These are phyloP conservation scores for Drosophila ficusphila DNA, from an alignment of 1,140 invertebrate species.

Conservation along the genomic window DNA sequence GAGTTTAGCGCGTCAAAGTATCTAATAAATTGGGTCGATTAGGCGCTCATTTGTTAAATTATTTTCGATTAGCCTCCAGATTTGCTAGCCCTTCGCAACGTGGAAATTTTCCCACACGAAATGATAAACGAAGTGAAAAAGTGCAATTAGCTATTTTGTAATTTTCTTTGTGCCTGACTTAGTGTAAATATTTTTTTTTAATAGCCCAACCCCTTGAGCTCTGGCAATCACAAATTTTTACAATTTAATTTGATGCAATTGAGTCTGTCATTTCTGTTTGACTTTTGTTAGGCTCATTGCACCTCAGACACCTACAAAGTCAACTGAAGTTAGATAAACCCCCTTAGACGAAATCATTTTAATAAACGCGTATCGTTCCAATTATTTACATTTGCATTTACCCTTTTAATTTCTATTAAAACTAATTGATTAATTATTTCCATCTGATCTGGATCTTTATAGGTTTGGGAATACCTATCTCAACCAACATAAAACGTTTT, in stretches of 20 bases:
- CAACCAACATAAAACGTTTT: too few relatives aligned
- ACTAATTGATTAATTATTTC: too few relatives aligned
- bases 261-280: neutral
- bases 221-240: slow-evolving; percentile 22
- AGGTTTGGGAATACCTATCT: too few relatives aligned
- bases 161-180: slow-evolving; percentile 11
- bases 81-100: neutral
- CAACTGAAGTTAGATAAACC: neutral
- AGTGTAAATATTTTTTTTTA: slow-evolving; percentile 5
- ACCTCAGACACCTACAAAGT: slow-evolving; percentile 12
- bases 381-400: neutral
- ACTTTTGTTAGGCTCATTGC: slow-evolving; percentile 5
- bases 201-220: neutral
- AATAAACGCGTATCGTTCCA: neutral
- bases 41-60: neutral
- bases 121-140: neutral
- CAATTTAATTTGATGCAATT: slow-evolving; percentile 34
- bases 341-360: neutral
- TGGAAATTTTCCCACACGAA: neutral
- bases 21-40: neutral
- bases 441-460: too few relatives aligned
- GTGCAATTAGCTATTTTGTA: slow-evolving; percentile 12
- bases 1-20: neutral
- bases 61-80: neutral
- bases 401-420: neutral